Percentiles rank a stretch among this genome's conserved stretches.
phyloP scores from a whole-genome alignment of 2,797 vertebrate species.

The Pelodytes ibericus region DNA sequence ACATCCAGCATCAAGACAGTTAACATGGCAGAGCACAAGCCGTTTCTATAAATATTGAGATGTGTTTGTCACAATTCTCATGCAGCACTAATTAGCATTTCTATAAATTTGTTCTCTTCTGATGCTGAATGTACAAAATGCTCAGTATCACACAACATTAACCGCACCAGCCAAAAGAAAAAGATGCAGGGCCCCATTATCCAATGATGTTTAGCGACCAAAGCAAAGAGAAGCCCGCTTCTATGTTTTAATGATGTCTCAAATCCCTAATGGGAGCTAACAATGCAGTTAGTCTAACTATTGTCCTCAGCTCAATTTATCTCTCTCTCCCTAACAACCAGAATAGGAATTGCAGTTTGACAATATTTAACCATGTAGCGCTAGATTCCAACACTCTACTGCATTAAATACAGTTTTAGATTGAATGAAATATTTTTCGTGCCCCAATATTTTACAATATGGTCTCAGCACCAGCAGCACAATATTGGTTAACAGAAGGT shows the following conservation, averaged over 20 bases:
- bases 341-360: not conserved
- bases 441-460: too few relatives aligned
- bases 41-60: slow-evolving; percentile 7
- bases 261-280: not conserved
- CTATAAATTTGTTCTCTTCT: slow-evolving; percentile 1
- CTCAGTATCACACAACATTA: slow-evolving; percentile 20
- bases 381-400: not conserved
- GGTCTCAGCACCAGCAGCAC: too few relatives aligned
- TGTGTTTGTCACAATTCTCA: slow-evolving; percentile 12
- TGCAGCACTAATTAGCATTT: slow-evolving; percentile 17
- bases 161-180: slow-evolving; percentile 2
- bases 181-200: not conserved
- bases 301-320: not conserved
- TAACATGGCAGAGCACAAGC: not conserved
- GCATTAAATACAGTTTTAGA: not conserved
- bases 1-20: not conserved
- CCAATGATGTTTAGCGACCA: not conserved
- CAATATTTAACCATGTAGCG: not conserved
- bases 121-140: slow-evolving; percentile 1
- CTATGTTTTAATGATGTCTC: slow-evolving; percentile 1
- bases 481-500: too few relatives aligned
- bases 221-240: not conserved
- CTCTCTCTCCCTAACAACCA: not conserved
- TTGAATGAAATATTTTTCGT: too few relatives aligned
- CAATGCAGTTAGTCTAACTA: not conserved